Evolutionary conservation across 2,113 vertebrate genomes (phyloP).

Genomic region (Glareola pratincola): DNA sequence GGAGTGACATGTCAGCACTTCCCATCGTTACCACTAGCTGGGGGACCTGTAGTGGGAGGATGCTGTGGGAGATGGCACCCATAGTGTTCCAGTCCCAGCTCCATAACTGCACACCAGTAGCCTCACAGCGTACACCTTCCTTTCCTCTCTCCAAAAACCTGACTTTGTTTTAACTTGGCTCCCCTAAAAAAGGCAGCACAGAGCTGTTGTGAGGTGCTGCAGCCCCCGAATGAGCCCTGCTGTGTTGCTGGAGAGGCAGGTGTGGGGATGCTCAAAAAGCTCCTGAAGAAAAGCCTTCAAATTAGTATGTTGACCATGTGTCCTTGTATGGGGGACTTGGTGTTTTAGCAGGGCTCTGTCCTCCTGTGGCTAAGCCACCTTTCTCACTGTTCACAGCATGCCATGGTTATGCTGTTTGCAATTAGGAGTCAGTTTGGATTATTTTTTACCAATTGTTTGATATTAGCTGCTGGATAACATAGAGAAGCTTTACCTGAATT

Average conservation of each 20-base stretch:
- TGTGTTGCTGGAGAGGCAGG: neutral
- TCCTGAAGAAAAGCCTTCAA: neutral
- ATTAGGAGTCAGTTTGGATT: neutral
- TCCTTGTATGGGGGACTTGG: neutral
- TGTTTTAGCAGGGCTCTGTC: neutral
- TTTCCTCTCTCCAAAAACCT: neutral
- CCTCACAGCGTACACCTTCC: neutral
- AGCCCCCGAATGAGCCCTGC: neutral
- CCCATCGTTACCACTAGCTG: rapidly evolving
- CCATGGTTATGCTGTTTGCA: neutral
- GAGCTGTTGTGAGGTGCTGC: neutral
- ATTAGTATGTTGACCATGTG: neutral
- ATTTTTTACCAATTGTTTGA: neutral
- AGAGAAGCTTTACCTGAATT: neutral
- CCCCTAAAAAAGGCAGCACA: neutral
- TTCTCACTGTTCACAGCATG: neutral
- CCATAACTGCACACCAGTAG: neutral
- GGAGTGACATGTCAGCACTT: neutral
- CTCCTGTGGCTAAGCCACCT: neutral
- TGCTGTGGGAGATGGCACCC: neutral
- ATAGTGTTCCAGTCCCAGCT: neutral
- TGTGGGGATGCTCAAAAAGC: neutral
- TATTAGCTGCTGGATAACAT: neutral
- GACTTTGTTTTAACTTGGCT: neutral
- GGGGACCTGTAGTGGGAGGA: neutral